Conservation (phyloP, 2,113 vertebrate species). For the Tragulus kanchil region DNA sequence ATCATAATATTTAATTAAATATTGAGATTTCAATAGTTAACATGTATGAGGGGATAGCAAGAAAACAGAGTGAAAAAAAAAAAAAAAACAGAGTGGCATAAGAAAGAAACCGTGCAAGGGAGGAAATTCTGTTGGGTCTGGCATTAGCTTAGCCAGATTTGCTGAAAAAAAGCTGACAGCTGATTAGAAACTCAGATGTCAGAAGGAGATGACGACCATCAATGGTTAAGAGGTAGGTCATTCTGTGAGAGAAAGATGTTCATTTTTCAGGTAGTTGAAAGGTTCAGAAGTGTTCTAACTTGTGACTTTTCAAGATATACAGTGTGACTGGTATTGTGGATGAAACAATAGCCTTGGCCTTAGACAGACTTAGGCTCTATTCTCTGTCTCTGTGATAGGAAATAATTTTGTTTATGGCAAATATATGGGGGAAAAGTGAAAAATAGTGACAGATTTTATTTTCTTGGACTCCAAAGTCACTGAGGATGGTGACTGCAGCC, state of each 20-base stretch:
- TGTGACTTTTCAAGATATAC: background rate
- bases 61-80: background rate
- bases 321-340: background rate
- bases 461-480: background rate
- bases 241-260: background rate
- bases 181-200: conserved; percentile 45
- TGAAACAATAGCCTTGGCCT: background rate
- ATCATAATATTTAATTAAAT: conserved; percentile 6
- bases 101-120: background rate
- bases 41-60: background rate
- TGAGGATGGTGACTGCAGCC: background rate
- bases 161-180: background rate
- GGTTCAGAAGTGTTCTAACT: background rate
- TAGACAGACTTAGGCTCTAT: background rate
- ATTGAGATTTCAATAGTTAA: conserved; percentile 50
- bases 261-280: background rate
- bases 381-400: background rate
- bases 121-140: conserved; percentile 44
- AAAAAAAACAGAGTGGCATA: background rate
- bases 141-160: background rate
- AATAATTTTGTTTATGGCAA: background rate
- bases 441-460: background rate
- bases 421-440: background rate
- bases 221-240: background rate
- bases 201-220: background rate